A percentile compares a stretch with the other conserved stretches of the same genome.
Evolutionary conservation across 2,797 vertebrate species (phyloP).

Genomic region (Smutsia gigantea): DNA sequence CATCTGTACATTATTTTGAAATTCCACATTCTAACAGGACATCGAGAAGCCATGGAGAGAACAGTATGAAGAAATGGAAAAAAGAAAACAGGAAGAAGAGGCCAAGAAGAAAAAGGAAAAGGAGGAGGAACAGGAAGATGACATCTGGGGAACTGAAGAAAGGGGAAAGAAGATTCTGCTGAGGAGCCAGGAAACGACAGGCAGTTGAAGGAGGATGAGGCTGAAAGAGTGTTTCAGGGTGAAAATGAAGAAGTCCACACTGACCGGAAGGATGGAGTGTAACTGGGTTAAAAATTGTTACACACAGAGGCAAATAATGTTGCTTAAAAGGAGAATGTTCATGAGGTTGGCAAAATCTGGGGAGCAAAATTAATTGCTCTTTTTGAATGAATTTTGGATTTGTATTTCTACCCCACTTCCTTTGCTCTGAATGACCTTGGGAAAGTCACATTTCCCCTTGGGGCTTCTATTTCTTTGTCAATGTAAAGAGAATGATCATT

Average conservation of each 20-base stretch:
- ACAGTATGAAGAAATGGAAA: slow-evolving; percentile 73
- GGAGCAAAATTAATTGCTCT: neutral
- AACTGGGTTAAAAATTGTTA: neutral
- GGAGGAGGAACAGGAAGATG: slow-evolving; percentile 81
- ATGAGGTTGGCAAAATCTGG: neutral
- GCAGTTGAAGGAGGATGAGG: slow-evolving; percentile 54
- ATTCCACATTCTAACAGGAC: slow-evolving; percentile 74
- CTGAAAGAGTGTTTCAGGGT: neutral
- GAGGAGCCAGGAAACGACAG: slow-evolving; percentile 19
- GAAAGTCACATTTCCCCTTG: neutral
- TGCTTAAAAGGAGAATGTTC: neutral
- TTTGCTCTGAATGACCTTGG: neutral
- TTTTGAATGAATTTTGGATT: slow-evolving; percentile 13
- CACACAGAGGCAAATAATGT: neutral
- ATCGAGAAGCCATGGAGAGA: slow-evolving; percentile 77
- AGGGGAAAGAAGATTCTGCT: slow-evolving; percentile 67
- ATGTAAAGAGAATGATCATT: slow-evolving; percentile 39
- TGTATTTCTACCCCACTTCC: neutral
- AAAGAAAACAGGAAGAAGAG: slow-evolving; percentile 84
- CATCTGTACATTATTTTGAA: slow-evolving; percentile 67
- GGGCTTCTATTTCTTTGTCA: slow-evolving; percentile 41
- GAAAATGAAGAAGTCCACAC: slow-evolving; percentile 51
- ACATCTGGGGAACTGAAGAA: slow-evolving; percentile 58
- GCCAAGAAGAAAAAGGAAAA: slow-evolving; percentile 84
- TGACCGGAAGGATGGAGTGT: slow-evolving; percentile 60